Percentiles rank a stretch among this genome's conserved stretches.
Conservation (phyloP, 1,140 invertebrate genomes). For the Epicauta chinensis region DNA sequence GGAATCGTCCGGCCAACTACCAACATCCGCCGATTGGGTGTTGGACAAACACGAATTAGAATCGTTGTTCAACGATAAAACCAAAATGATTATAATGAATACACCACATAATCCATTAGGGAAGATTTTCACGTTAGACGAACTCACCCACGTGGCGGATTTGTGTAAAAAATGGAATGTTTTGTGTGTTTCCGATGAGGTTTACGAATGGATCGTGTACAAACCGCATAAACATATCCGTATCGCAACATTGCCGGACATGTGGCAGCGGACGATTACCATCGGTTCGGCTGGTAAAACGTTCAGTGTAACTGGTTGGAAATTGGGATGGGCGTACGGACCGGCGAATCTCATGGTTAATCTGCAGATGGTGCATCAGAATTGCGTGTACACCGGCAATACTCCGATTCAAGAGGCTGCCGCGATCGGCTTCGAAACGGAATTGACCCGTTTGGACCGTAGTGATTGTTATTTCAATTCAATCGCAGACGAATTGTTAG, state of each 20-base stretch:
- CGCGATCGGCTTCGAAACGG: constrained; percentile 82
- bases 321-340: constrained; percentile 93
- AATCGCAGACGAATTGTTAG: constrained; percentile 67
- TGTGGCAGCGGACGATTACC: constrained; percentile 98
- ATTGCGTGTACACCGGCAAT: constrained; percentile 83
- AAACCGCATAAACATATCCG: constrained; percentile 68
- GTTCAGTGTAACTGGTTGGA: constrained; percentile 97
- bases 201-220: constrained; percentile 97
- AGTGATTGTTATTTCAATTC: constrained; percentile 83
- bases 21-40: constrained; percentile 78
- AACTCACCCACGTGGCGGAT: constrained; percentile 73
- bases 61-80: constrained; percentile 80
- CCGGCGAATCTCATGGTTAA: constrained; percentile 73
- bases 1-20: neutral
- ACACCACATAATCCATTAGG: constrained; percentile 95
- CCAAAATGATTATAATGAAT: constrained; percentile 94
- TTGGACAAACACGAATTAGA: constrained; percentile 79
- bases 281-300: constrained; percentile 97
- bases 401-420: constrained; percentile 88
- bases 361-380: constrained; percentile 87
- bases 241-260: constrained; percentile 83
- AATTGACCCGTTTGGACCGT: constrained; percentile 61
- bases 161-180: constrained; percentile 91
- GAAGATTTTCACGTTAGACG: constrained; percentile 73
- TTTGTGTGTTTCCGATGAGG: constrained; percentile 91